Conservation (phyloP, 2,888 invertebrate genomes). For the Ormyrus nitidulus region DNA sequence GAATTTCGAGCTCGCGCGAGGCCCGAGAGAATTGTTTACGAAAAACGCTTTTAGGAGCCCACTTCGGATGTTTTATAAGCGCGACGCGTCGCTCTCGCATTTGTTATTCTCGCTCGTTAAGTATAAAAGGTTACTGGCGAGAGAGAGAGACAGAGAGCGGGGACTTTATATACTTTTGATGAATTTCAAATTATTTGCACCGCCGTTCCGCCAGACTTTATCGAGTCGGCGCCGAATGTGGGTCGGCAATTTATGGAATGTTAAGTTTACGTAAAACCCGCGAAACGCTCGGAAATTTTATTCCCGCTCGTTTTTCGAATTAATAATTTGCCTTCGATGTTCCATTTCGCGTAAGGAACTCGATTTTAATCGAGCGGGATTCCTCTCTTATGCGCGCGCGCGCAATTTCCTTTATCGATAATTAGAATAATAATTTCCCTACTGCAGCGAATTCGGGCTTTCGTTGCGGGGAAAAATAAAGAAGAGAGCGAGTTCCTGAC, state of each 20-base stretch:
- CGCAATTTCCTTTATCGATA: neutral
- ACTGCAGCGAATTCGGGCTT: neutral
- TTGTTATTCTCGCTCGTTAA: slow-evolving; percentile 16
- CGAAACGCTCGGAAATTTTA: neutral
- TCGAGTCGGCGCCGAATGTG: neutral
- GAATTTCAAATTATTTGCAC: slow-evolving; percentile 11
- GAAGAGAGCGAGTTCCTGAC: neutral
- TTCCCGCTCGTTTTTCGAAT: neutral
- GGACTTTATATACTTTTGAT: slow-evolving; percentile 17
- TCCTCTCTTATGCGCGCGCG: too few species aligned
- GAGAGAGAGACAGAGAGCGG: neutral
- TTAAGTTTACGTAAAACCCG: neutral
- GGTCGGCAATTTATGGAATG: slow-evolving; percentile 4
- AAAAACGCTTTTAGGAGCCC: slow-evolving; percentile 43
- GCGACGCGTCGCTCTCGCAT: neutral
- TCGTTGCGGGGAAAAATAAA: neutral
- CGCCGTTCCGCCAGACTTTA: neutral
- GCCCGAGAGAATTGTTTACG: slow-evolving; percentile 18
- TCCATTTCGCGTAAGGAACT: neutral
- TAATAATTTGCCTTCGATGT: neutral
- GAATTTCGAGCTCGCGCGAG: slow-evolving; percentile 3
- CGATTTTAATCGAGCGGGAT: neutral
- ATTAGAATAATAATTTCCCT: slow-evolving; percentile 15
- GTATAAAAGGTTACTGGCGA: slow-evolving; percentile 8
- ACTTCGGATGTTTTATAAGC: slow-evolving; percentile 25